phyloP scores from a whole-genome alignment of 2,888 invertebrate species.

The Steromphala cineraria region DNA sequence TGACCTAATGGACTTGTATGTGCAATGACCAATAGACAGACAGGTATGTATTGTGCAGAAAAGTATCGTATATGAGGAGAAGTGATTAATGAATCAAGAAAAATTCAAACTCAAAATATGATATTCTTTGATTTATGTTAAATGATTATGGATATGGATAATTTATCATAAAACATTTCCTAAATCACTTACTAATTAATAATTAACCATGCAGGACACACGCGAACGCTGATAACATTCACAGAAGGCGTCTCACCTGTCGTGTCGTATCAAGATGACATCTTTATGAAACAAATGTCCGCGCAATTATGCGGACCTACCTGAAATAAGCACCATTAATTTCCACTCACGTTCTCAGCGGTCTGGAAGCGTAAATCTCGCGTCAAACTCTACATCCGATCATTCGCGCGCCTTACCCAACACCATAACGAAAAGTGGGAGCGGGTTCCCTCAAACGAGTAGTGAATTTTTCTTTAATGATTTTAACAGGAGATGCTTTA shows the following conservation, averaged over 20 bases:
- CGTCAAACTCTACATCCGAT: neutral
- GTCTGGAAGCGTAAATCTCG: neutral
- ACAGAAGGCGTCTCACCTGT: neutral
- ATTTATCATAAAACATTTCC: too few species aligned
- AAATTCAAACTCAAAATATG: too few species aligned
- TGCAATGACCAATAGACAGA: too few species aligned
- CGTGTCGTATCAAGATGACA: neutral
- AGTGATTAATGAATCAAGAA: too few species aligned
- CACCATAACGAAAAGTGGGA: constrained; percentile 9
- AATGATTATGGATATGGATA: too few species aligned
- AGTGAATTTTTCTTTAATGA: neutral
- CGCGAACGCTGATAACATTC: too few species aligned
- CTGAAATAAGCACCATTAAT: neutral
- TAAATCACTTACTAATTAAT: too few species aligned
- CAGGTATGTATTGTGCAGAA: too few species aligned
- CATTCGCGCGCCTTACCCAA: neutral
- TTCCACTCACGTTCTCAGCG: neutral
- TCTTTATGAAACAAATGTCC: neutral
- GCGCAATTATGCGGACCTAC: constrained; percentile 2
- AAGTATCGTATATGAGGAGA: too few species aligned
- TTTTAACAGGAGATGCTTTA: neutral
- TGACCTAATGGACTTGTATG: too few species aligned
- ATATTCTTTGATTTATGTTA: too few species aligned
- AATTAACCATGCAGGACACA: too few species aligned
- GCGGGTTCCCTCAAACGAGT: neutral